Conservation (phyloP, 30 jellyfish, hydroid and myxozoan genomes). For the Cassiopea xamachana region DNA sequence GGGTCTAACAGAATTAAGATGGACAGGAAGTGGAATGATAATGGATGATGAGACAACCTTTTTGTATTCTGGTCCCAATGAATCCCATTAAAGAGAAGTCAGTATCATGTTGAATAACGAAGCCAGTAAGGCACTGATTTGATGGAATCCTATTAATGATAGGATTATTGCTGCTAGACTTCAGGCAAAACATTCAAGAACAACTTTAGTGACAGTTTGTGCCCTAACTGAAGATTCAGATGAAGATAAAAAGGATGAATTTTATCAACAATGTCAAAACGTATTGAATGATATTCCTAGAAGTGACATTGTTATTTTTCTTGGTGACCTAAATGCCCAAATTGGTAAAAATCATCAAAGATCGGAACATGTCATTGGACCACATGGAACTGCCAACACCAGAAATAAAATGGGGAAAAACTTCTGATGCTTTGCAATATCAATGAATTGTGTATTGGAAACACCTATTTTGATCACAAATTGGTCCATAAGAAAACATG, state of each 20-base stretch:
- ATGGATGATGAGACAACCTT: background rate
- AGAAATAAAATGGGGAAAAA: background rate
- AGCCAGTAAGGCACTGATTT: background rate
- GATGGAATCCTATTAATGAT: constrained; percentile 12
- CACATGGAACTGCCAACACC: background rate
- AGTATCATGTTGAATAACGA: background rate
- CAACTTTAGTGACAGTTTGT: background rate
- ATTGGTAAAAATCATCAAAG: background rate
- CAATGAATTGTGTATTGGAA: background rate
- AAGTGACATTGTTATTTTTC: background rate
- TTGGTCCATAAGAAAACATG: constrained; percentile 1
- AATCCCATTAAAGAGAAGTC: background rate
- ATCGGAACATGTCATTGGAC: constrained; percentile 2
- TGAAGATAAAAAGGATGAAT: background rate
- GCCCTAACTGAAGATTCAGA: constrained; percentile 2
- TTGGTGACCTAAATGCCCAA: constrained; percentile 14
- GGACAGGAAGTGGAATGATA: constrained; percentile 16
- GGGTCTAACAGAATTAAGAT: constrained; percentile 4
- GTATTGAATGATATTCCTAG: background rate
- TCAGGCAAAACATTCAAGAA: constrained; percentile 3
- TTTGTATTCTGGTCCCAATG: background rate
- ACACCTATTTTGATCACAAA: background rate
- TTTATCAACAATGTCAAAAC: background rate
- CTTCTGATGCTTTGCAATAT: background rate
- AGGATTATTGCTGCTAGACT: constrained; percentile 4